Conservation (phyloP, 2,797 vertebrate genomes). For the Eulemur coronatus region DNA sequence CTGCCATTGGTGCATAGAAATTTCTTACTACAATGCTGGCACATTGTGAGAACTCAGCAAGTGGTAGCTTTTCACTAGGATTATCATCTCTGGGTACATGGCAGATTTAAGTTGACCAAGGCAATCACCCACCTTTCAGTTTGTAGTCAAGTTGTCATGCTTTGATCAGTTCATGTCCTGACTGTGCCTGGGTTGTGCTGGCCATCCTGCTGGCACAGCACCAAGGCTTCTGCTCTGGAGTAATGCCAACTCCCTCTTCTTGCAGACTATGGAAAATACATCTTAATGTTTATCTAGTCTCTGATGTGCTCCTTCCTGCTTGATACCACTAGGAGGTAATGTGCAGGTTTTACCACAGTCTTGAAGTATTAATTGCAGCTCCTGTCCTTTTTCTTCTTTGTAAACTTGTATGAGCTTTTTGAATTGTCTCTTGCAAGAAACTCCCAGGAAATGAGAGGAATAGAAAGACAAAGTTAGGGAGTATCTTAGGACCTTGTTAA, state of each 20-base stretch:
- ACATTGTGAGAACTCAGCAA: constrained; percentile 13
- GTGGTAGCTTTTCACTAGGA: neutral
- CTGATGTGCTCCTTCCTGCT: neutral
- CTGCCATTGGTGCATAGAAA: neutral
- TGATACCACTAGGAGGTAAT: neutral
- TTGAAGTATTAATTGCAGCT: constrained; percentile 31
- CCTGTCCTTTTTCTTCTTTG: constrained; percentile 31
- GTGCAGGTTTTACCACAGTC: constrained; percentile 9
- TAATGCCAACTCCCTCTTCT: neutral
- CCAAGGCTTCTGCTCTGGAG: neutral
- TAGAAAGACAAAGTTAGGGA: neutral
- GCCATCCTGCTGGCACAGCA: neutral
- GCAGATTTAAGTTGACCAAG: neutral
- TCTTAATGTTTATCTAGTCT: neutral
- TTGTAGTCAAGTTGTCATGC: neutral
- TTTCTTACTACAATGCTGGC: neutral
- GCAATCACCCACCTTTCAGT: neutral
- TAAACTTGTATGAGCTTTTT: constrained; percentile 23
- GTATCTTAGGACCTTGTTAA: constrained; percentile 22
- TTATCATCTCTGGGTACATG: neutral
- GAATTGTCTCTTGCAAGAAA: constrained; percentile 11
- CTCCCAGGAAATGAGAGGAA: neutral
- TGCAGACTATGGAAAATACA: neutral
- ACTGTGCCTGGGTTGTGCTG: neutral
- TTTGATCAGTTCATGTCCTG: neutral